A percentile compares a stretch with the other conserved stretches of the same genome.
phyloP scores from a whole-genome alignment of 2,888 invertebrate species.

The Conus canariensis region DNA sequence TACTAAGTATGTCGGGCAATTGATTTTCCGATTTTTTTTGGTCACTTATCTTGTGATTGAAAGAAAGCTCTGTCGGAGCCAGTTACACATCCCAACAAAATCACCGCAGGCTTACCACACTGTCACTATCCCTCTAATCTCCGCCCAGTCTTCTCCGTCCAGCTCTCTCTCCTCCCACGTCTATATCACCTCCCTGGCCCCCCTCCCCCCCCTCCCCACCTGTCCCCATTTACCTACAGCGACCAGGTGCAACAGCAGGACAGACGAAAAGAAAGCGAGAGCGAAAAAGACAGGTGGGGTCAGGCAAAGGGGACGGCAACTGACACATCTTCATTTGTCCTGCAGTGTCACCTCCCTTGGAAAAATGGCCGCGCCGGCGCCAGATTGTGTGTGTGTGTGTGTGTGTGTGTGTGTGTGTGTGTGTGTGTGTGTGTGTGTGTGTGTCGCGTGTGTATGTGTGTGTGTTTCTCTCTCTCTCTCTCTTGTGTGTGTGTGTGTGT shows the following conservation, averaged over 20 bases:
- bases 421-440: constrained; percentile 17
- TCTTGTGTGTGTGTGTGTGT: too few species aligned
- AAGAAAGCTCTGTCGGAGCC: too few species aligned
- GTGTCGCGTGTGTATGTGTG: background rate
- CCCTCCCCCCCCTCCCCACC: background rate
- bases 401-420: background rate
- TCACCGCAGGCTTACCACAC: too few species aligned
- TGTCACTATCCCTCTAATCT: too few species aligned
- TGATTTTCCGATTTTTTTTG: too few species aligned
- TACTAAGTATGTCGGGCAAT: too few species aligned
- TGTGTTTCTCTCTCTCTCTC: too few species aligned
- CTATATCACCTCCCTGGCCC: background rate
- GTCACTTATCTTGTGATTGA: too few species aligned
- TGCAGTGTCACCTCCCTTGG: constrained; percentile 31
- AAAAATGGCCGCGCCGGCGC: background rate
- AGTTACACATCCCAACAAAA: too few species aligned
- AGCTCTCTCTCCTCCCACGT: background rate
- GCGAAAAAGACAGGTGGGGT: constrained; percentile 12
- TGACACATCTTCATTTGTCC: constrained; percentile 35
- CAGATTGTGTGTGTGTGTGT: constrained; percentile 7
- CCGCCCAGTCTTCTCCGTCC: too few species aligned
- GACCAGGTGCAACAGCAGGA: background rate
- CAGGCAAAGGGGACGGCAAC: constrained; percentile 7
- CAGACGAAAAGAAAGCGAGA: constrained; percentile 4
- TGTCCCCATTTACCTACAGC: background rate